Base-by-base conservation (phyloP, 1,140 invertebrate species). In the Oscheius sp. region DNA sequence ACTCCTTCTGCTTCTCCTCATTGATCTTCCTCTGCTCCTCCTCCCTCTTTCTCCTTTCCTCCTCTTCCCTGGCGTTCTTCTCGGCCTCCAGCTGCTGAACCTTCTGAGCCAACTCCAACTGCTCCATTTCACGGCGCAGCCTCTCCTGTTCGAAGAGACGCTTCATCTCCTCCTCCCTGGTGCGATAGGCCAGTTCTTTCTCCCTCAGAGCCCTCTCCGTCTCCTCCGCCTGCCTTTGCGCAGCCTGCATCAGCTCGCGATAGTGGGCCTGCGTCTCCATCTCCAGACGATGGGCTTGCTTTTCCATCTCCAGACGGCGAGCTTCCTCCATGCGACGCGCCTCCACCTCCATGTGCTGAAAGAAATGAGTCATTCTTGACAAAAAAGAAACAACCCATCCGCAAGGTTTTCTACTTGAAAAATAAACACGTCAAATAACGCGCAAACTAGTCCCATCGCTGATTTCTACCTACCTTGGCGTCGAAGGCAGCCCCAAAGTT, bases 1-100 rank as follows among this genome's bases (percentile, higher is more conserved):
- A n/a, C 66, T 68, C 55, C 15, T 68, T 34, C 46, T 68, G 28
- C 32, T 38, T 68, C 20, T 46, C 52, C 34, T 68, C 66, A 26
- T 68, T 66, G 26, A 10, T 68, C 20, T 63, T 66, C 15, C 20
- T 26, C 66, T 65, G 46, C 34, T 68, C 28, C n/a, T 18, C 23
- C 28, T 68, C 66, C 52, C 36, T 31, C n/a, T 23, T 4, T 10
- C 66, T 7, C 4, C 66, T 42, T 28, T 68, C 66, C 15, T 68
- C 46, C 46, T 68, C 66, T 26, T 35, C 20, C 15, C 29, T 42
- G 18, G 45, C 45, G 15, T 62, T 66, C 3, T 63, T 29, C 46
- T 7, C 66, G 3, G 55, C 29, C 46, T 55, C 49, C 7, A 55
- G 7, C 4, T 7, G 15, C 49, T 55, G 15, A 4, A 55, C 7